Conservation (phyloP, 2,113 vertebrate species). For the Chloropsis cyanopogon region DNA sequence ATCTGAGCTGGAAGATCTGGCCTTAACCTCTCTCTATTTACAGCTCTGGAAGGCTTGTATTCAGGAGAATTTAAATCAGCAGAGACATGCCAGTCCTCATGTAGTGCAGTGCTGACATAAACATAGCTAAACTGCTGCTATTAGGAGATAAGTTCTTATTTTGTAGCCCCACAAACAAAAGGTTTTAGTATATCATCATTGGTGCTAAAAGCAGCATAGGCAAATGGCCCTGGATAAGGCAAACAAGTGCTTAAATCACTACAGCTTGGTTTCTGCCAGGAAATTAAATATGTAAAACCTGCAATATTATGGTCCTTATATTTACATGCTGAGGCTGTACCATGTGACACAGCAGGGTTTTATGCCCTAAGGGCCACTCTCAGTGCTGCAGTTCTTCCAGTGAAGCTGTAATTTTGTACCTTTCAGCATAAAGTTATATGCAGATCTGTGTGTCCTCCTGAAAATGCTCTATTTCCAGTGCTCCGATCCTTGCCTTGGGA, state of each 20-base stretch:
- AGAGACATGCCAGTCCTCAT: not conserved
- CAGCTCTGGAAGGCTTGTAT: not conserved
- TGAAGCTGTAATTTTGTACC: not conserved
- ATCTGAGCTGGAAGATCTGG: slow-evolving; percentile 31
- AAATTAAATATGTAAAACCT: slow-evolving; percentile 61
- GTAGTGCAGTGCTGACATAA: not conserved
- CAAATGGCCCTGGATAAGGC: slow-evolving; percentile 34
- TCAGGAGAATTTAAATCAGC: slow-evolving; percentile 45
- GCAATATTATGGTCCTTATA: slow-evolving; percentile 13
- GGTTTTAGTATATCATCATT: slow-evolving; percentile 46
- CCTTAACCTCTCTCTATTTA: slow-evolving; percentile 51
- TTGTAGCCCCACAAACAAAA: slow-evolving; percentile 43
- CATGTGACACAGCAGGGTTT: slow-evolving; percentile 2
- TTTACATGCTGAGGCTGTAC: slow-evolving; percentile 5
- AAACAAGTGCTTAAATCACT: slow-evolving; percentile 41
- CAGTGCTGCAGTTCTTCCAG: not conserved
- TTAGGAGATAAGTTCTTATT: slow-evolving; percentile 66
- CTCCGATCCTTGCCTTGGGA: not conserved
- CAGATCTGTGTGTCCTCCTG: not conserved
- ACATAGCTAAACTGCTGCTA: slow-evolving; percentile 51
- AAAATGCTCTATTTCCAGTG: not conserved
- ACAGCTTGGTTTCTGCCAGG: slow-evolving; percentile 1
- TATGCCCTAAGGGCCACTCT: not conserved
- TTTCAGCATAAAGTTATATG: not conserved
- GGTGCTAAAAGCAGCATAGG: slow-evolving; percentile 42